Evolutionary conservation across 2,797 vertebrate genomes (phyloP), one percentile per base, ranked within the genome.

Genomic region (Chelonia mydas): DNA sequence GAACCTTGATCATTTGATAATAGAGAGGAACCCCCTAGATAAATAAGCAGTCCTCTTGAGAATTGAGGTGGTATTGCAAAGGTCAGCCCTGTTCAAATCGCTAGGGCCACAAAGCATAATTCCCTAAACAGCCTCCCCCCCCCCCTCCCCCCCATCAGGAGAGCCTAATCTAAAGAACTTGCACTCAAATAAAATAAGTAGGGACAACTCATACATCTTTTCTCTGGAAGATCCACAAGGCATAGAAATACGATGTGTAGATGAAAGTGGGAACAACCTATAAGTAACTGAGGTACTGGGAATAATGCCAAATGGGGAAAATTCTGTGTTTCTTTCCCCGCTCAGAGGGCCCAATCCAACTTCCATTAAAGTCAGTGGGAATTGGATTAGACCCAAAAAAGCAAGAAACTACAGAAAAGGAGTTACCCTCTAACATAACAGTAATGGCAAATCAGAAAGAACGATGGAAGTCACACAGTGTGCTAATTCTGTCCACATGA

Each of bases 311-410:
- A 82, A 27, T 93, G 82, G 6, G 80, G 85, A 50, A 65, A 96
- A 90, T 93, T 8, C 59, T 92, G 89, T 93, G 49, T 83, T 96
- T 61, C 55, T 76, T 94, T 89, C 79, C 61, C 94, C 84, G 90
- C 57, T 90, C 83, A 97, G 93, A 85, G 80, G 47, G n/a, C 83
- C 85, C 92, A 92, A 94, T 80, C 53, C 57, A 54, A 77, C 92
- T 94, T 84, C 47, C 84, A 82, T 90, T 79, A 53, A 92, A 95
- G 83, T 28, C 9, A 16, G 65, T 91, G 50, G 72, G 82, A 96
- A 96, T 4, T 93, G 83, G 82, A 91, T 96, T 87, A 93, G 77
- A 54, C 53, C 23, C 84, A 96, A 88, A 37, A 92, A 92, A 31
- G 37, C 11, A 89, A 85, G 80, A 0, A 1, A 91, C 61, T 55